A percentile compares a stretch with the other conserved stretches of the same genome.
These are phyloP conservation scores for Clinocottus analis DNA, from an alignment of 2,113 vertebrate species.

Conservation along the genomic window DNA sequence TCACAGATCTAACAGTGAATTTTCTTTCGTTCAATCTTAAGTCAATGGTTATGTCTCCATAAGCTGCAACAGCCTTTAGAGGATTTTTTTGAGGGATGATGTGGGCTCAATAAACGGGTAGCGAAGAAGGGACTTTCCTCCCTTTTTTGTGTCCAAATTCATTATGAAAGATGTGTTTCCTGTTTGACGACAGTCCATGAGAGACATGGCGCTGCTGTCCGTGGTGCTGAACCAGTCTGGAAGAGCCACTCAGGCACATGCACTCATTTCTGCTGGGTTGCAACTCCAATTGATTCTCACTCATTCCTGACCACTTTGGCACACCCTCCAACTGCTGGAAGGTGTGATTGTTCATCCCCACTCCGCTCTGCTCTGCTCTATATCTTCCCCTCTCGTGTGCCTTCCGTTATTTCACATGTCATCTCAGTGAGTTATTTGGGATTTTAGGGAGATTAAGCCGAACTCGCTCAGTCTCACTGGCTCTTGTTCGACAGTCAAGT, in stretches of 20 bases:
- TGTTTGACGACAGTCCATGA: background rate
- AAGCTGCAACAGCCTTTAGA: background rate
- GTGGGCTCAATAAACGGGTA: background rate
- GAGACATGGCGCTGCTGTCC: slow-evolving; percentile 55
- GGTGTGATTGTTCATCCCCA: slow-evolving; percentile 40
- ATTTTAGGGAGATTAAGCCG: slow-evolving; percentile 7
- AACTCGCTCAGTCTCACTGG: slow-evolving; percentile 2
- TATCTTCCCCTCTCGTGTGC: background rate
- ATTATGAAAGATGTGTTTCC: background rate
- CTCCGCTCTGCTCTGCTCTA: background rate
- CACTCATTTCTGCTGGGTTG: slow-evolving; percentile 47
- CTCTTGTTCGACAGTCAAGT: slow-evolving; percentile 5
- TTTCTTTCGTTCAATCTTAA: slow-evolving; percentile 33
- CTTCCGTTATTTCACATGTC: slow-evolving; percentile 8
- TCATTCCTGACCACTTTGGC: slow-evolving; percentile 41
- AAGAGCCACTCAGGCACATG: slow-evolving; percentile 19
- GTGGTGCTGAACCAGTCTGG: slow-evolving; percentile 62
- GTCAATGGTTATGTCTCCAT: slow-evolving; percentile 13
- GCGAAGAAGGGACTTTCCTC: background rate
- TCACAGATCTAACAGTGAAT: slow-evolving; percentile 53
- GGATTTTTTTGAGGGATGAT: background rate
- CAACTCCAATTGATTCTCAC: slow-evolving; percentile 52
- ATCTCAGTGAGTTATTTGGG: slow-evolving; percentile 36
- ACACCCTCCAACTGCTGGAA: slow-evolving; percentile 39
- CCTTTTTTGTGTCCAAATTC: background rate